Evolutionary conservation across 1,140 invertebrate genomes (phyloP).

Genomic region (Halictus rubicundus): DNA sequence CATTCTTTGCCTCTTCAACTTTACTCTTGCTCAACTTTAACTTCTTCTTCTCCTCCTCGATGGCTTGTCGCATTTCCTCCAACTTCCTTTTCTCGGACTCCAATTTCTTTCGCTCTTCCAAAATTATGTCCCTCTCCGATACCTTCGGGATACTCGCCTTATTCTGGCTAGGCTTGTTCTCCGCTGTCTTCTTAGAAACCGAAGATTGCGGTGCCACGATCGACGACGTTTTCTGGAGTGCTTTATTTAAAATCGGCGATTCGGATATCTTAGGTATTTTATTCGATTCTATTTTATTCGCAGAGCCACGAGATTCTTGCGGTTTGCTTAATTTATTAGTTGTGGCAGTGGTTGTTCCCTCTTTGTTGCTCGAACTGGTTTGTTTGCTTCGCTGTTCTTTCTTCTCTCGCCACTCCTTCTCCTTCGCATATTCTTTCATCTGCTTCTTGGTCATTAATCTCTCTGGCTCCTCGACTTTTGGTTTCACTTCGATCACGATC

Average conservation of each 20-base stretch:
- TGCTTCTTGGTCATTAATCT: constrained; percentile 90
- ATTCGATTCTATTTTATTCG: not conserved
- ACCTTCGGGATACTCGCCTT: constrained; percentile 38
- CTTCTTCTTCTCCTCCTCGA: constrained; percentile 79
- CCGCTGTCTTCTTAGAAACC: constrained; percentile 34
- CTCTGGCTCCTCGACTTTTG: constrained; percentile 84
- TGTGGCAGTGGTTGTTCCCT: not conserved
- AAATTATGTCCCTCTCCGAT: constrained; percentile 67
- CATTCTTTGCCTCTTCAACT: constrained; percentile 46
- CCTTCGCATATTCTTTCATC: constrained; percentile 85
- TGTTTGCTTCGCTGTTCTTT: constrained; percentile 75
- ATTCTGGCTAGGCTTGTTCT: constrained; percentile 57
- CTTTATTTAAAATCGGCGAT: constrained; percentile 40
- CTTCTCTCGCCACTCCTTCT: constrained; percentile 80
- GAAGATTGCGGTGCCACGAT: not conserved
- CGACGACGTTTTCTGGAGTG: not conserved
- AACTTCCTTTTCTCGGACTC: constrained; percentile 77
- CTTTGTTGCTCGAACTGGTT: constrained; percentile 51
- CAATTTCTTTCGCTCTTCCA: constrained; percentile 73
- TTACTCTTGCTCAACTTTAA: constrained; percentile 64
- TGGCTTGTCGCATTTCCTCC: constrained; percentile 79
- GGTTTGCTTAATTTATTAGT: constrained; percentile 56
- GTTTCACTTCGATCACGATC: constrained; percentile 83
- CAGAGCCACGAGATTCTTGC: constrained; percentile 3
- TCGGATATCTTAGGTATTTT: constrained; percentile 36